These are phyloP conservation scores for Reticulitermes lucifugus DNA, from an alignment of 2,888 invertebrate genomes.

Conservation along the genomic window DNA sequence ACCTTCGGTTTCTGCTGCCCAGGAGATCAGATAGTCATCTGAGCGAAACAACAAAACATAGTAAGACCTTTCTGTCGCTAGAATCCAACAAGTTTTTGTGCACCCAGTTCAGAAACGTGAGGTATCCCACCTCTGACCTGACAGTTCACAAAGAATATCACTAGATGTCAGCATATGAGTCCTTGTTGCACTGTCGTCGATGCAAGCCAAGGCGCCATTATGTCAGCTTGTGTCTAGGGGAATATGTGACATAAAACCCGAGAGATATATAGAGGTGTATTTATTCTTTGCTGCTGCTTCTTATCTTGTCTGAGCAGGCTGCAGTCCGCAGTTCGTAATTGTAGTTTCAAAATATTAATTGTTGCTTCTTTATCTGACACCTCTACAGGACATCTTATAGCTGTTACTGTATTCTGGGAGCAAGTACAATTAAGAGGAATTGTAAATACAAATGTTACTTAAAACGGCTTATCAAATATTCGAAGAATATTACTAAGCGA, in stretches of 20 bases:
- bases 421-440: neutral
- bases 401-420: neutral
- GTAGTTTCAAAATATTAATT: constrained; percentile 22
- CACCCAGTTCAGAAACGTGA: too few species aligned
- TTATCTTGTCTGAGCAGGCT: constrained; percentile 37
- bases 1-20: too few species aligned
- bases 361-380: neutral
- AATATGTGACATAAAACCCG: constrained; percentile 37
- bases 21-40: too few species aligned
- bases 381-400: neutral
- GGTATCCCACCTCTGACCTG: neutral
- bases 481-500: too few species aligned
- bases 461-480: too few species aligned
- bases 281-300: constrained; percentile 28
- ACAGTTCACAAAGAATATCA: constrained; percentile 1
- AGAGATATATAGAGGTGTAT: constrained; percentile 37
- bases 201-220: constrained; percentile 23
- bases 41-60: too few species aligned
- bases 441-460: neutral
- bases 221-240: constrained; percentile 33
- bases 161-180: neutral
- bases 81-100: too few species aligned
- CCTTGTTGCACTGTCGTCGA: neutral
- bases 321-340: constrained; percentile 14
- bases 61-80: too few species aligned